A percentile compares a stretch with the other conserved stretches of the same genome.
Conservation (phyloP, 2,113 vertebrate genomes). For the Tympanuchus pallidicinctus region DNA sequence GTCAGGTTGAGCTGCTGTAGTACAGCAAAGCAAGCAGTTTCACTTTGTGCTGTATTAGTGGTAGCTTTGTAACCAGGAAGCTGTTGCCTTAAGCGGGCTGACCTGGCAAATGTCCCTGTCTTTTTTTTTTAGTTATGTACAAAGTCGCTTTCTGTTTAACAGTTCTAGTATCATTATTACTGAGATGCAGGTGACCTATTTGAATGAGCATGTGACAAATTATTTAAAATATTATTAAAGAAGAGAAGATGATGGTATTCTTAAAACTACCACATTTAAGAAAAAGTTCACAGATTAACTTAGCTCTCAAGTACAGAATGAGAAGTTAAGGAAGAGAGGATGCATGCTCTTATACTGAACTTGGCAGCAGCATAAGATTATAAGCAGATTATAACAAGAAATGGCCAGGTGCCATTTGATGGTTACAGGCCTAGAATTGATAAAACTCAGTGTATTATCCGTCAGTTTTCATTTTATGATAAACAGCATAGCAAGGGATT, state of each 20-base stretch:
- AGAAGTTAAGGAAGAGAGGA: background rate
- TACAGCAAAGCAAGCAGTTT: background rate
- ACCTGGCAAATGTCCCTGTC: background rate
- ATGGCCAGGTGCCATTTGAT: background rate
- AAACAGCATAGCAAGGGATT: background rate
- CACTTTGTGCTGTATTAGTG: rapidly evolving
- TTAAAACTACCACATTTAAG: background rate
- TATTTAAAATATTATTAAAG: background rate
- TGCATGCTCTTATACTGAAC: background rate
- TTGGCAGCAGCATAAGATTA: background rate
- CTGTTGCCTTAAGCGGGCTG: background rate
- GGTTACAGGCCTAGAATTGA: background rate
- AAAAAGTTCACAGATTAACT: background rate
- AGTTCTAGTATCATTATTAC: background rate
- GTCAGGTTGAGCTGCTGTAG: background rate
- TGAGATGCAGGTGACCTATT: background rate
- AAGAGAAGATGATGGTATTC: background rate
- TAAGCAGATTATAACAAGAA: background rate
- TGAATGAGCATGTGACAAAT: background rate
- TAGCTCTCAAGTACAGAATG: background rate
- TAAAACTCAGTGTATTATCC: background rate
- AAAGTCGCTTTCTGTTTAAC: background rate
- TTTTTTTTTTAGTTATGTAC: background rate
- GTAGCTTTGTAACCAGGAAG: background rate
- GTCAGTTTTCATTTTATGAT: background rate